Conservation (phyloP, 2,888 invertebrate species). For the Tiphia femorata region DNA sequence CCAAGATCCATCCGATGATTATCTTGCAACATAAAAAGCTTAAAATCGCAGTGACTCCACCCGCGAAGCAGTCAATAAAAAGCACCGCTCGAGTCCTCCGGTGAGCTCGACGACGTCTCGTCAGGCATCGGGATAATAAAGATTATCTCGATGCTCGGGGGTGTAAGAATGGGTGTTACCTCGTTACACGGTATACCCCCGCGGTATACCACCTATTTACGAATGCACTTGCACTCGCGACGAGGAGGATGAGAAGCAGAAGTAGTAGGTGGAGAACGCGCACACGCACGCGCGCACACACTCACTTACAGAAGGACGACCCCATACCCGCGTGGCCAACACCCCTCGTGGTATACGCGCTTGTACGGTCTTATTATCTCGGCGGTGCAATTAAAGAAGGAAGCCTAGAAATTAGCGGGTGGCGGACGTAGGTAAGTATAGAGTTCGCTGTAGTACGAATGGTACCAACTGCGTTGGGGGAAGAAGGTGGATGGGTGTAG, state of each 20-base stretch:
- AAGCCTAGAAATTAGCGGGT: constrained; percentile 66
- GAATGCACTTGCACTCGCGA: neutral
- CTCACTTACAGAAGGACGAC: constrained; percentile 20
- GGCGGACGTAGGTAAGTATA: constrained; percentile 64
- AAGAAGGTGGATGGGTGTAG: constrained; percentile 36
- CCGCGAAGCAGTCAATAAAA: too few species aligned
- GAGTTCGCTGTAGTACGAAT: constrained; percentile 48
- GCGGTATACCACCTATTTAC: constrained; percentile 14
- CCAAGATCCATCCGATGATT: too few species aligned
- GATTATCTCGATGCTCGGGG: constrained; percentile 55
- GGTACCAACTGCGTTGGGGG: constrained; percentile 43
- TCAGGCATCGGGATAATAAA: constrained; percentile 36
- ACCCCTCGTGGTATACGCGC: too few species aligned
- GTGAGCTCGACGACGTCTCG: constrained; percentile 11
- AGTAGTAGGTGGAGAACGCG: too few species aligned
- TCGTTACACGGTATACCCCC: constrained; percentile 49
- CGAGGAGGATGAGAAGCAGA: too few species aligned
- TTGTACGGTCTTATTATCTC: constrained; percentile 59
- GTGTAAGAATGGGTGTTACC: constrained; percentile 56
- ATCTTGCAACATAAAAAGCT: too few species aligned
- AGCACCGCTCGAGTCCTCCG: neutral
- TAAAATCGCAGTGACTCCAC: too few species aligned
- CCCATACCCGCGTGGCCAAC: neutral
- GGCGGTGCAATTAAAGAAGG: constrained; percentile 64
- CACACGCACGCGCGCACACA: constrained; percentile 3